Base-by-base conservation (phyloP, 1,140 invertebrate species). In the Drosophila grimshawi region DNA sequence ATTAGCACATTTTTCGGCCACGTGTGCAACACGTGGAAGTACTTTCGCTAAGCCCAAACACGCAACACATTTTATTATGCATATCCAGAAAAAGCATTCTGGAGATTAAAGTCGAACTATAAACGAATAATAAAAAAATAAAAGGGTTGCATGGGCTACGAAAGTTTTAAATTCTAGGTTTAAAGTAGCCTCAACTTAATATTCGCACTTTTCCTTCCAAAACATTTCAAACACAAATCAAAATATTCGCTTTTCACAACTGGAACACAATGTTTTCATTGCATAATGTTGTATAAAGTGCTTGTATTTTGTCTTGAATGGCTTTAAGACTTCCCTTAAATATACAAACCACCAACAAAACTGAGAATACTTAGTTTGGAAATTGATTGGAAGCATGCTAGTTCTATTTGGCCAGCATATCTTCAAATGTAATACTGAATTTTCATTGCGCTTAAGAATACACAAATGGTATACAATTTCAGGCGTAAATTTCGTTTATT, bases 61-160 rank as follows among this genome's bases (percentile, higher is more conserved):
- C 49, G 63, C 49, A 45, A 6, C 32, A 45, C 29, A 67, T 61
- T 64, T 33, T 62, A 62, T 74, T 81, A 78, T 81, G 78, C 68
- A 77, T 60, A 77, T 49, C 53, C 55, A 68, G 68, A 52, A 62
- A 68, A 64, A 69, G 61, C 46, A 81, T 59, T 43, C 10, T 29
- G 29, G 10, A 65, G 59, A 60, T 78, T 64, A 63, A 78, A 70
- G 32, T 32, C 48, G 37, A 52, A n/a, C 33, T 11, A 45, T 5
- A 49, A 33, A 30, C 45, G 10, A 43, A 53, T 4, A 48, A 48
- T 48, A 48, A 48, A 48, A 19, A 48, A 48, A n/a, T 43, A 10
- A 43, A n/a, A n/a, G 2, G 10, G 10, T 43, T 43, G 39, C 39
- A 43, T n/a, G 10, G 10, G 39, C 0, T 43, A 8, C 39, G 39